Percentiles rank a stretch among this genome's conserved stretches.
Evolutionary conservation across 2,797 vertebrate genomes (phyloP).

Genomic region (Hipposideros larvatus): DNA sequence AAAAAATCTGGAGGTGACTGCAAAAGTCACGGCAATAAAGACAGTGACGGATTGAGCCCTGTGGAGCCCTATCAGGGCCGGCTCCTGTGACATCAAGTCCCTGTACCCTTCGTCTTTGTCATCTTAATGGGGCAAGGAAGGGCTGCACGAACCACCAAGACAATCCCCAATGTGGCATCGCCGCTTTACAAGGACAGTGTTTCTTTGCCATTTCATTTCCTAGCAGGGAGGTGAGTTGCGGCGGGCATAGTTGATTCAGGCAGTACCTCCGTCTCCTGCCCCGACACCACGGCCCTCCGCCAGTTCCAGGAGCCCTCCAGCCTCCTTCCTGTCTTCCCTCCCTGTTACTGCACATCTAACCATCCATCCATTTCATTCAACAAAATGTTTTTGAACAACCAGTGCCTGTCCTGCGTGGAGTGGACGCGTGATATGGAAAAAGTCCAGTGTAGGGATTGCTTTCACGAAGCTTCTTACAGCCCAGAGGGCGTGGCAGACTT

Average conservation of each 20-base stretch:
- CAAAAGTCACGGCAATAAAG: background rate
- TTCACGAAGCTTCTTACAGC: background rate
- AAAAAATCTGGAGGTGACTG: conserved; percentile 66
- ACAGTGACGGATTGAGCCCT: background rate
- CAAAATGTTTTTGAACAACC: too few species aligned
- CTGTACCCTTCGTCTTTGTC: background rate
- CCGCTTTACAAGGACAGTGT: accelerated
- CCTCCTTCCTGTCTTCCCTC: background rate
- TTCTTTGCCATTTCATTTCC: background rate
- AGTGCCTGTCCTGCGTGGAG: accelerated
- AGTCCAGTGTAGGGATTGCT: accelerated
- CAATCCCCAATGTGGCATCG: accelerated
- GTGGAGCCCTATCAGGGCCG: background rate
- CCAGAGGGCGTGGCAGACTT: too few species aligned
- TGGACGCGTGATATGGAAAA: accelerated
- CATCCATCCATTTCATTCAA: background rate
- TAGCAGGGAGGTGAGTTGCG: background rate
- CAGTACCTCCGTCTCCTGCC: background rate
- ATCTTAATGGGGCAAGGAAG: background rate
- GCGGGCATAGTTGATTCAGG: accelerated
- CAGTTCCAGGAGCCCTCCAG: background rate
- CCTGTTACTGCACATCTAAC: background rate
- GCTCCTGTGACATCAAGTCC: background rate
- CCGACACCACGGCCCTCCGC: background rate
- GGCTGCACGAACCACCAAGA: accelerated